Base-by-base conservation (phyloP, 64 coral and sea anemone species). In the Hydrozoanthus tunicans region DNA sequence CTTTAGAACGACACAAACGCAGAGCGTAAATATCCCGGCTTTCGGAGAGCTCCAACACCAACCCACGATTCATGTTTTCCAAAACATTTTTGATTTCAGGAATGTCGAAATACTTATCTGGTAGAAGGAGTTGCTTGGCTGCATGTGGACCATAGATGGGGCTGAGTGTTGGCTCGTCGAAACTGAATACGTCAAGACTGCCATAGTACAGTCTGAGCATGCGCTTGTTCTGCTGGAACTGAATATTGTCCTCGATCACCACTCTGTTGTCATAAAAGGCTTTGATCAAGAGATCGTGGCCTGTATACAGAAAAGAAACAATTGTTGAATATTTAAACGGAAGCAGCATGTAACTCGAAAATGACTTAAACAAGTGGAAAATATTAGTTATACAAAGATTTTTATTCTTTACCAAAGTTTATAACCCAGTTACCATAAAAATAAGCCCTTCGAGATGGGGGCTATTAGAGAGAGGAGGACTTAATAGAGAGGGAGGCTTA, bases 41-140 rank as follows among this genome's bases (percentile, higher is more conserved):
- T 54, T 94, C 93, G 4, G 90, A 86, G 9, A 92, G 76, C 32
- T 94, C 93, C 57, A 94, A 55, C 81, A 94, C 27, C 15, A 94
- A 75, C 43, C 93, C 93, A 10, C 90, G 93, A 68, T 91, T 92
- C 74, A 94, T 73, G 58, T 74, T 91, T 60, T 91, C 90, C 90
- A 94, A 86, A 77, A 94, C 93, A 14, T 86, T 88, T 23, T 6
- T 64, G 60, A 79, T 81, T 92, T 94, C 90, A 15, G 54, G 81
- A 58, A 77, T 66, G 62, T 53, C 26, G 12, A 72, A 54, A 24
- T 81, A 54, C 3, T 79, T 85, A 8, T 72, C 63, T 67, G 93
- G 93, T 51, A 94, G 76, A 43, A 77, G 73, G 53, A 94, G 73
- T 43, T 92, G 93, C n/a, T 86, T 77, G 2, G 93, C 93, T 9